phyloP scores from a whole-genome alignment of 2,888 invertebrate species.

The Leptopilina myrica region DNA sequence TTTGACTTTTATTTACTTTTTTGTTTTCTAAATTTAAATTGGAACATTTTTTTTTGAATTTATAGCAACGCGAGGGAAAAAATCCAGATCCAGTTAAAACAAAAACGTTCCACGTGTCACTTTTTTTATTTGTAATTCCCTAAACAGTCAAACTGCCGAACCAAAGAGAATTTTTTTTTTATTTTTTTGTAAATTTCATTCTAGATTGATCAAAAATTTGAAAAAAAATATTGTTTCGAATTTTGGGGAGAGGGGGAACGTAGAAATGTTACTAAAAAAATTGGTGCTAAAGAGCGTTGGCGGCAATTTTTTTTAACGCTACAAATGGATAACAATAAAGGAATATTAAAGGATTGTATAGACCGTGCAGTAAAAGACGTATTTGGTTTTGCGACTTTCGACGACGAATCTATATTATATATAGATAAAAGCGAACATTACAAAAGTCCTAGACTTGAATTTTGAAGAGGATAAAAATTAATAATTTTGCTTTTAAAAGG shows the following conservation, averaged over 20 bases:
- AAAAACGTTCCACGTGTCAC: too few species aligned
- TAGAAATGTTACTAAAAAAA: neutral
- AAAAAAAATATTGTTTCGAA: neutral
- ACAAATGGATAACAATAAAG: slow-evolving; percentile 33
- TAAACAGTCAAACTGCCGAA: too few species aligned
- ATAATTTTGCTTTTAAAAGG: slow-evolving; percentile 58
- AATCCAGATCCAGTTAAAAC: too few species aligned
- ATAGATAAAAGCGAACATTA: slow-evolving; percentile 7
- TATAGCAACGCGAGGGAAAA: too few species aligned
- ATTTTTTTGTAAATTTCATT: too few species aligned
- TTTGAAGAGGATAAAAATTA: slow-evolving; percentile 46
- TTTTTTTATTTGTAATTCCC: too few species aligned
- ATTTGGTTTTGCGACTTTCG: neutral
- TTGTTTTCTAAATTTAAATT: too few species aligned
- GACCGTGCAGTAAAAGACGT: slow-evolving; percentile 24
- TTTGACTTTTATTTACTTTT: too few species aligned
- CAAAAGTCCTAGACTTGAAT: slow-evolving; percentile 23
- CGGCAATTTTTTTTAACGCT: slow-evolving; percentile 5
- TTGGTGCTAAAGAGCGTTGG: neutral
- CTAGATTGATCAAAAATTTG: too few species aligned
- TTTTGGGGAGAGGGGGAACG: neutral
- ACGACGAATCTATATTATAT: slow-evolving; percentile 15
- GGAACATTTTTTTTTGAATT: too few species aligned
- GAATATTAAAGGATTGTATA: slow-evolving; percentile 31
- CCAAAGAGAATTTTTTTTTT: too few species aligned